These are phyloP conservation scores for Rhizomys pruinosus DNA, from an alignment of 2,113 vertebrate species.

Conservation along the genomic window DNA sequence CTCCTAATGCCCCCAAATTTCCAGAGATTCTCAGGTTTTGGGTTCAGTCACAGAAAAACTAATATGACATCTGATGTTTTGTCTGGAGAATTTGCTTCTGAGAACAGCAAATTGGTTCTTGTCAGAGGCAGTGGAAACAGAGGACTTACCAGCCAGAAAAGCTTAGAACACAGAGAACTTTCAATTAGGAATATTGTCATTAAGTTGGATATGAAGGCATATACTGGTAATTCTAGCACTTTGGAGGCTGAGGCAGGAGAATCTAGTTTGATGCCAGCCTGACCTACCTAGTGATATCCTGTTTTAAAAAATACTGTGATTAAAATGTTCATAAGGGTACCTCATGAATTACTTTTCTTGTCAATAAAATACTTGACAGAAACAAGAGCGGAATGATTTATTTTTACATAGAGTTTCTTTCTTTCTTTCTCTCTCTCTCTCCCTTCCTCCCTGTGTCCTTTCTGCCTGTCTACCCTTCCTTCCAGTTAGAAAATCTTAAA, in stretches of 20 bases:
- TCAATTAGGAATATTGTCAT: background rate
- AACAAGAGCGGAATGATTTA: background rate
- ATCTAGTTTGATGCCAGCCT: background rate
- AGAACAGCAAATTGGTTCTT: background rate
- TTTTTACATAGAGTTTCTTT: background rate
- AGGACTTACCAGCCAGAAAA: background rate
- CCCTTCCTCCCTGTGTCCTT: too few relatives aligned
- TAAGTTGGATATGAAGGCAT: background rate
- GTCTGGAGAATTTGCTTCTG: constrained; percentile 15
- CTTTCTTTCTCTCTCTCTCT: too few relatives aligned
- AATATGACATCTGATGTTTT: constrained; percentile 44
- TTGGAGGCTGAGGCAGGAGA: background rate
- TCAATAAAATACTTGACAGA: background rate
- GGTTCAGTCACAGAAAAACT: constrained; percentile 34
- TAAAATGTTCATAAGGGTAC: constrained; percentile 14
- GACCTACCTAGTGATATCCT: background rate
- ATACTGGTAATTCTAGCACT: background rate
- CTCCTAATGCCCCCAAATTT: constrained; percentile 52
- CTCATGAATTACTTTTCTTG: too few relatives aligned
- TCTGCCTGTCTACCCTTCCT: too few relatives aligned
- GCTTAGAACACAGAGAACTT: constrained; percentile 22
- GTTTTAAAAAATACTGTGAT: background rate
- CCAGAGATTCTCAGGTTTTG: constrained; percentile 39
- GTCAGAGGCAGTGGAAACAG: background rate
- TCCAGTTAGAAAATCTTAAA: too few relatives aligned